Conservation (phyloP, 2,797 vertebrate genomes). For the Hemitrygon akajei region DNA sequence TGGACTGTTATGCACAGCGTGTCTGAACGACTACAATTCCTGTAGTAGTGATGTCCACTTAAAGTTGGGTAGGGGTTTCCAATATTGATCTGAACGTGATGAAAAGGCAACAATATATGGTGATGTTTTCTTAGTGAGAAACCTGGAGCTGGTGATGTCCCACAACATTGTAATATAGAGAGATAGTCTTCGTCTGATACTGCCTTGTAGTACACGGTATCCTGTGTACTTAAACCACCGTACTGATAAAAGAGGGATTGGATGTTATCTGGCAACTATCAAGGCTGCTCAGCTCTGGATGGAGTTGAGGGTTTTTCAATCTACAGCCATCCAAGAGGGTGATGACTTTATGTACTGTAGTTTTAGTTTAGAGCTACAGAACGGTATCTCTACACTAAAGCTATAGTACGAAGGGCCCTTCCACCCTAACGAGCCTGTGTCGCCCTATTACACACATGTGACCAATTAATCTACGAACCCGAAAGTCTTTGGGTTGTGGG, state of each 20-base stretch:
- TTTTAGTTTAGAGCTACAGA: background rate
- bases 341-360: background rate
- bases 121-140: background rate
- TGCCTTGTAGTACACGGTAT: background rate
- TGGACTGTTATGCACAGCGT: too few species aligned
- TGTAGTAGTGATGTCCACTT: background rate
- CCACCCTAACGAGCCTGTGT: too few species aligned
- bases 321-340: background rate
- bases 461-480: too few species aligned
- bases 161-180: background rate
- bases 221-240: background rate
- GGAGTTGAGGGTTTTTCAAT: background rate
- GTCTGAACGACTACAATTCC: background rate
- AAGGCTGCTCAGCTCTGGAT: background rate
- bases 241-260: background rate
- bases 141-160: background rate
- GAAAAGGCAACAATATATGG: background rate
- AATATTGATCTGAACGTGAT: background rate
- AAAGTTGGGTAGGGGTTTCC: background rate
- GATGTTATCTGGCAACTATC: background rate
- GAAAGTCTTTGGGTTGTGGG: too few species aligned
- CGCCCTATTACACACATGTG: too few species aligned
- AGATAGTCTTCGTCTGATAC: background rate
- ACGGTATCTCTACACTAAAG: too few species aligned
- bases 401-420: too few species aligned